These are phyloP conservation scores for Aldabrachelys gigantea DNA, from an alignment of 2,113 vertebrate genomes.

Conservation along the genomic window DNA sequence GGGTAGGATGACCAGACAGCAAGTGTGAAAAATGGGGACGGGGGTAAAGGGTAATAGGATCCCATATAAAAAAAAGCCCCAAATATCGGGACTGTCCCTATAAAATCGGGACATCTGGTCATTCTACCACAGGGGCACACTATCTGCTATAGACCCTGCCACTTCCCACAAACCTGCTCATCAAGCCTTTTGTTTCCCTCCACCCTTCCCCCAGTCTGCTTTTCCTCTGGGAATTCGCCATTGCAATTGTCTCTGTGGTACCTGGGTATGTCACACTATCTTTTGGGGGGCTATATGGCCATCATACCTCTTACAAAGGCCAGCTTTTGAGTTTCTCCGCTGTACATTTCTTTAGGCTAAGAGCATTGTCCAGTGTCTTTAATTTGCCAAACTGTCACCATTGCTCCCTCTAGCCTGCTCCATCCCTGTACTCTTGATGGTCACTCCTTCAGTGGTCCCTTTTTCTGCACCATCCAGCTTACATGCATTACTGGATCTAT, in stretches of 20 bases:
- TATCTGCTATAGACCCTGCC: not conserved
- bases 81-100: too few species aligned
- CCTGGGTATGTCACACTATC: not conserved
- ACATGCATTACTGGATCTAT: slow-evolving; percentile 48
- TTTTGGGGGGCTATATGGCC: not conserved
- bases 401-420: slow-evolving; percentile 56
- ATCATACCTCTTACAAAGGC: not conserved
- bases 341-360: slow-evolving; percentile 47
- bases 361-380: slow-evolving; percentile 44
- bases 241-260: rapidly evolving
- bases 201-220: not conserved
- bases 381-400: slow-evolving; percentile 66
- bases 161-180: slow-evolving; percentile 43
- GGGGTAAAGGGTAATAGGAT: too few species aligned
- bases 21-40: too few species aligned
- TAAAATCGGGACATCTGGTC: too few species aligned
- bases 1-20: not conserved
- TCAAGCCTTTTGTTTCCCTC: not conserved
- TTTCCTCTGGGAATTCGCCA: slow-evolving; percentile 38
- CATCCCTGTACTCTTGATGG: slow-evolving; percentile 58
- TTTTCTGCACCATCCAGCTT: slow-evolving; percentile 62
- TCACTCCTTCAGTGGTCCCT: slow-evolving; percentile 60
- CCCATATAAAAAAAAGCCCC: too few species aligned
- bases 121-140: not conserved
- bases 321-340: slow-evolving; percentile 22